A percentile compares a stretch with the other conserved stretches of the same genome.
phyloP scores from a whole-genome alignment of 2,113 vertebrate species.

The Microcebus griseorufus region DNA sequence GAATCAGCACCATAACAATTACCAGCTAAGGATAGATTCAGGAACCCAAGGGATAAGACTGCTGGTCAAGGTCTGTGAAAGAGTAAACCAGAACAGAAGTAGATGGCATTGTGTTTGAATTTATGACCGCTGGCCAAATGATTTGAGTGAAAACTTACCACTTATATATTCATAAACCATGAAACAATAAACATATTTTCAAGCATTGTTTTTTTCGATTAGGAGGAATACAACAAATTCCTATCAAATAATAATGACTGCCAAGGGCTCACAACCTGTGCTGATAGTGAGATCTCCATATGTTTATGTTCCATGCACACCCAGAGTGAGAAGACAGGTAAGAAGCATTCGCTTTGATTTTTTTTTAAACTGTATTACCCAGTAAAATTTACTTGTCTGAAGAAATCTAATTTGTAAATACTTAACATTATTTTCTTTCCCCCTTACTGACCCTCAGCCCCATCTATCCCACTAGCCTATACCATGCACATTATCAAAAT shows the following conservation, averaged over 20 bases:
- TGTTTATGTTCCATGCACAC: neutral
- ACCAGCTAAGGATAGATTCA: neutral
- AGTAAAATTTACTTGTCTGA: neutral
- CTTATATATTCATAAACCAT: neutral
- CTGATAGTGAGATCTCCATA: too few species aligned
- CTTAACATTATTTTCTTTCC: neutral
- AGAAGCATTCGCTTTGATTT: neutral
- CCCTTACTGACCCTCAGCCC: neutral
- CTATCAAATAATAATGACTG: neutral
- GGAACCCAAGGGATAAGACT: neutral
- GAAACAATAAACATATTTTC: neutral
- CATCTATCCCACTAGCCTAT: neutral
- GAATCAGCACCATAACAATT: neutral
- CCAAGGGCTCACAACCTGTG: neutral
- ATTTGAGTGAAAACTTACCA: neutral
- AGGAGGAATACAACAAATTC: neutral
- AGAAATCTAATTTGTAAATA: slow-evolving; percentile 22
- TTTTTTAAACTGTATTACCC: neutral
- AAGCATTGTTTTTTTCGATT: neutral
- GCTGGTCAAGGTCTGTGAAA: neutral
- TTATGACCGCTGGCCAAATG: neutral
- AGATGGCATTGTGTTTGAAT: neutral
- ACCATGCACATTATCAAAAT: slow-evolving; percentile 11
- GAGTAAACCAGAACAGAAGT: neutral
- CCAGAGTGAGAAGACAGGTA: neutral